phyloP scores from a whole-genome alignment of 2,888 invertebrate species.

The Drosophila neonasuta region DNA sequence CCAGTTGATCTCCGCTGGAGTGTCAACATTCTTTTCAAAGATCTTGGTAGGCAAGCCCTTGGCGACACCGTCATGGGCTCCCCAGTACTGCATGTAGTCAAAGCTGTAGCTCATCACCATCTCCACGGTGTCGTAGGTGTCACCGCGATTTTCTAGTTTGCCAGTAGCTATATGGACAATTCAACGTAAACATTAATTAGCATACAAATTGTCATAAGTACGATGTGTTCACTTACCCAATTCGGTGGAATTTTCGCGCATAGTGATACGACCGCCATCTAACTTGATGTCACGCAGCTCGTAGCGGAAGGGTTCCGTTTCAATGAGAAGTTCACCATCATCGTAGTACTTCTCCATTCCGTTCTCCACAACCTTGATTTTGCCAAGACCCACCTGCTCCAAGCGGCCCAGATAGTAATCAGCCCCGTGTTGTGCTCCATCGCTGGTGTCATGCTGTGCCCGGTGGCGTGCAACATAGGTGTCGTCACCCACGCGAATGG shows the following conservation, averaged over 20 bases:
- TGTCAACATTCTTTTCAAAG: conserved; percentile 72
- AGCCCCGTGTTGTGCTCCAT: conserved; percentile 74
- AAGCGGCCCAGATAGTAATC: conserved; percentile 86
- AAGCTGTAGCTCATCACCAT: conserved; percentile 89
- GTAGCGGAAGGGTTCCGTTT: conserved; percentile 90
- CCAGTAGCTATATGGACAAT: conserved; percentile 70
- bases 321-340: conserved; percentile 89
- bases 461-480: conserved; percentile 83
- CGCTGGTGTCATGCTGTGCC: conserved; percentile 43
- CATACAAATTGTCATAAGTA: neutral
- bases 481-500: conserved; percentile 83
- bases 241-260: conserved; percentile 83
- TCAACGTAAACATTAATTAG: neutral
- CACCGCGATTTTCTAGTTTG: conserved; percentile 84
- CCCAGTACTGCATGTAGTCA: conserved; percentile 89
- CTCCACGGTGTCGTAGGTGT: conserved; percentile 85
- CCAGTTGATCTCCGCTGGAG: conserved; percentile 86
- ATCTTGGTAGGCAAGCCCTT: conserved; percentile 80
- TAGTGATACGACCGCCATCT: conserved; percentile 84
- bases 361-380: conserved; percentile 87
- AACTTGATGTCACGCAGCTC: conserved; percentile 87
- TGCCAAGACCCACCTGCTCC: conserved; percentile 87
- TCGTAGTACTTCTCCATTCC: conserved; percentile 84
- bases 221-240: conserved; percentile 82
- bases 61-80: conserved; percentile 86